Base-by-base conservation (phyloP, 2,797 vertebrate genomes). In the Dryobates pubescens region DNA sequence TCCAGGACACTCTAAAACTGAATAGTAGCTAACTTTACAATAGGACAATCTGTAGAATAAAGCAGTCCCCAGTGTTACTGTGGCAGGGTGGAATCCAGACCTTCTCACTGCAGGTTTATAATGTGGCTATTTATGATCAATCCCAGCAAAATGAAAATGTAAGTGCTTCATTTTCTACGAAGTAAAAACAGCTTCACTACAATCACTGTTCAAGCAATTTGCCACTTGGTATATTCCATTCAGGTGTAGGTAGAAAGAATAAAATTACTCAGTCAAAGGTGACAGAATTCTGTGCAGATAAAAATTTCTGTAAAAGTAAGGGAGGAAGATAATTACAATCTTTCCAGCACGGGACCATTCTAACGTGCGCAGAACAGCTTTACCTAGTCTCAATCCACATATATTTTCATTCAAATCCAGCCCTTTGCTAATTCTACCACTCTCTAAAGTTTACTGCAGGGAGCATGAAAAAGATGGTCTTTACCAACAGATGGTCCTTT, bases 401-500 rank as follows among this genome's bases (percentile, higher is more conserved):
- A 80, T 24, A 95, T 95, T 95, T 95, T 95, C 89, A 94, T 92
- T 95, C 88, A 94, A 93, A 93, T 81, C 61, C 68, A 91, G 73
- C 89, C 88, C 93, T 96, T 68, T 53, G 64, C 85, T 94, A 92
- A 94, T 82, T 91, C 82, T 54, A 74, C 82, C 26, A n/a, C 76
- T 87, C 77, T 95, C 72, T 83, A 88, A 95, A 90, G 54, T 95
- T 96, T 97, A 96, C 94, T 96, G 94, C 89, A 88, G 95, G 88
- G 92, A 97, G 88, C 90, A 92, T 41, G 75, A 90, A 97, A 92
- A 96, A 92, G 87, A 97, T 92, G 86, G 91, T 96, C 92, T 95
- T 96, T 94, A 90, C 62, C 95, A 98, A 97, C 97, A 97, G 97
- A 97, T 98, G 97, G 97, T 95, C 95, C 96, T 97, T 97, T 96